These are phyloP conservation scores for Microhierax caerulescens DNA, from an alignment of 2,797 vertebrate genomes.

Conservation along the genomic window DNA sequence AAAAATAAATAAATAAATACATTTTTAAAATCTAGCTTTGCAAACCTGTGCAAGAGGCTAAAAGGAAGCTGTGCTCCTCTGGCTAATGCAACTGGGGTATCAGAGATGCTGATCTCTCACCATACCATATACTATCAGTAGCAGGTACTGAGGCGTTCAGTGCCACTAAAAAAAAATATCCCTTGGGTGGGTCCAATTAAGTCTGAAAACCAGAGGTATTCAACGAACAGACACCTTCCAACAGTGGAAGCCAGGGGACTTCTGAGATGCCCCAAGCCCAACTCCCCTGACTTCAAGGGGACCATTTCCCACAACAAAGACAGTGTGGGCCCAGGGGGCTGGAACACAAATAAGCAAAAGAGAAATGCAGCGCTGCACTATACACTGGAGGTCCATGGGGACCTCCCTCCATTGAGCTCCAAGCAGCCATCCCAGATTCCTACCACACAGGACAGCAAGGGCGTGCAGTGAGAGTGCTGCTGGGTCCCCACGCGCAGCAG, in stretches of 20 bases:
- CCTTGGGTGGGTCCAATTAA: neutral
- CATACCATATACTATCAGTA: neutral
- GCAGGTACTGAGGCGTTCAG: neutral
- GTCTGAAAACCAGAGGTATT: neutral
- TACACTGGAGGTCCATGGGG: neutral
- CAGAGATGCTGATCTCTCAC: neutral
- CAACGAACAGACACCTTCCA: neutral
- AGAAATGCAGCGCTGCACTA: neutral
- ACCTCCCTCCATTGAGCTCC: neutral
- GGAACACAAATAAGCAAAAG: neutral
- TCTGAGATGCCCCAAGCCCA: neutral
- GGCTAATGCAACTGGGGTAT: neutral
- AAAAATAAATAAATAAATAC: neutral
- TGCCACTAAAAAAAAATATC: neutral
- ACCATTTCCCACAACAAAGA: slow-evolving; percentile 6
- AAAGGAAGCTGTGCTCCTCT: neutral
- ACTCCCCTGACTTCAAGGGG: neutral
- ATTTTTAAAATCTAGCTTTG: neutral
- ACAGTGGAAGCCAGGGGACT: slow-evolving; percentile 1
- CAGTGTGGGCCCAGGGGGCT: neutral
- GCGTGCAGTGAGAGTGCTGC: neutral
- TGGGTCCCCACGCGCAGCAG: fast-evolving
- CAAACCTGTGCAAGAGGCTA: neutral
- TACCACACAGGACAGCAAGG: neutral
- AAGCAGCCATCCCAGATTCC: neutral